Conservation (phyloP, 1,140 invertebrate species). For the Plectrocnemia conspersa region DNA sequence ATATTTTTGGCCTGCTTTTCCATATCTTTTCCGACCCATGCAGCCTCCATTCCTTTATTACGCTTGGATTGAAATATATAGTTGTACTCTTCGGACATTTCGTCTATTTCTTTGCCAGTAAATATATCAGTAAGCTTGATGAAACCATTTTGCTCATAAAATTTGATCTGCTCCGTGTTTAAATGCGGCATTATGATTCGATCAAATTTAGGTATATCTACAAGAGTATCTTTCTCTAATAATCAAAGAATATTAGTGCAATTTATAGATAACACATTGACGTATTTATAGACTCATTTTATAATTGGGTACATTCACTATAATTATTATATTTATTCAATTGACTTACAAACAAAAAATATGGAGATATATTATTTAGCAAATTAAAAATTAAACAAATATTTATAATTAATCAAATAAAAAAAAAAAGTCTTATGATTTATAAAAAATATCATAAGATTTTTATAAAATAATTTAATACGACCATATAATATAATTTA, state of each 20-base stretch:
- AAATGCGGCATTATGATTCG: constrained; percentile 39
- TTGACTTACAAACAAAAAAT: background rate
- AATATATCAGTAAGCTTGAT: constrained; percentile 49
- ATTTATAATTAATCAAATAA: too few species aligned
- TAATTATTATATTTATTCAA: background rate
- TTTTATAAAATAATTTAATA: background rate
- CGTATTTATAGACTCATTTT: too few species aligned
- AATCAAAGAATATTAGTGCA: background rate
- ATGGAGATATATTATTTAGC: background rate
- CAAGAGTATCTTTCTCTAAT: background rate
- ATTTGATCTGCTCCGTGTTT: constrained; percentile 46
- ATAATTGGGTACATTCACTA: too few species aligned
- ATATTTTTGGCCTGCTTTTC: constrained; percentile 41
- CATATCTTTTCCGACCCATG: constrained; percentile 51
- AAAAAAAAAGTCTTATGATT: background rate
- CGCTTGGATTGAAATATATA: constrained; percentile 46
- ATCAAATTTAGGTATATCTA: background rate
- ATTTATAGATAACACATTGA: background rate
- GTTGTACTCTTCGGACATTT: constrained; percentile 48
- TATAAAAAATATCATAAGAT: background rate
- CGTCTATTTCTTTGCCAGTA: constrained; percentile 45
- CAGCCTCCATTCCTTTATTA: constrained; percentile 44
- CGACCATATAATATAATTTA: too few species aligned
- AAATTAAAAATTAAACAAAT: background rate
- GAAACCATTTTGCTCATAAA: constrained; percentile 52